These are phyloP conservation scores for Philereme transversata DNA, from an alignment of 2,888 invertebrate genomes.

Conservation along the genomic window DNA sequence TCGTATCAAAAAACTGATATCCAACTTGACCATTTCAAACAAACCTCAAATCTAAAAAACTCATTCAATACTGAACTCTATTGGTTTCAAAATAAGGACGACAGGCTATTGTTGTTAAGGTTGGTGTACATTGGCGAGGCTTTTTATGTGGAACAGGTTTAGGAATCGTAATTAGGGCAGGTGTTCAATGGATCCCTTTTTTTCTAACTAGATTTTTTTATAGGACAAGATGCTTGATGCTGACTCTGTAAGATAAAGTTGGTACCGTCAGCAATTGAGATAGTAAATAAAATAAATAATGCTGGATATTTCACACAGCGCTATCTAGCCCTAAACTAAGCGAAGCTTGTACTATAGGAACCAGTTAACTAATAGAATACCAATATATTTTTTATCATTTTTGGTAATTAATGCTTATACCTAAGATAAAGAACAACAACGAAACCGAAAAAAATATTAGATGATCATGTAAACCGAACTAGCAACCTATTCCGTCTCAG, in stretches of 20 bases:
- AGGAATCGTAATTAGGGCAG: conserved; percentile 73
- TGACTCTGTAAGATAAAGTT: conserved; percentile 26
- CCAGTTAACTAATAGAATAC: too few species aligned
- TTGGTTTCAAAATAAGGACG: background rate
- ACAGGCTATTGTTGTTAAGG: background rate
- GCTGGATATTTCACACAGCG: too few species aligned
- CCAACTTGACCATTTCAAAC: conserved; percentile 6
- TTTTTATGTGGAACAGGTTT: conserved; percentile 62
- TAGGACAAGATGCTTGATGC: conserved; percentile 20
- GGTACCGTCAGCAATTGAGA: background rate
- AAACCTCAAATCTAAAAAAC: background rate
- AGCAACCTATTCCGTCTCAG: too few species aligned
- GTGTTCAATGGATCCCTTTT: conserved; percentile 66
- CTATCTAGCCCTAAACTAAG: too few species aligned
- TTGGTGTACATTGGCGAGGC: conserved; percentile 22
- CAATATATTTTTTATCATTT: too few species aligned
- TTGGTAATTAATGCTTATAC: too few species aligned
- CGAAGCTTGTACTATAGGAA: too few species aligned
- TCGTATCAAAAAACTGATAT: conserved; percentile 58
- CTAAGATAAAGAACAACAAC: too few species aligned
- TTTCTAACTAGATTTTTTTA: conserved; percentile 52
- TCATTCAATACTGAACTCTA: conserved; percentile 43
- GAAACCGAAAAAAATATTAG: too few species aligned
- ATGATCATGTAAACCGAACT: too few species aligned
- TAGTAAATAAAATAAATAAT: too few species aligned